These are phyloP conservation scores for Gymnoscopelus braueri DNA, from an alignment of 2,797 vertebrate genomes.

Conservation along the genomic window DNA sequence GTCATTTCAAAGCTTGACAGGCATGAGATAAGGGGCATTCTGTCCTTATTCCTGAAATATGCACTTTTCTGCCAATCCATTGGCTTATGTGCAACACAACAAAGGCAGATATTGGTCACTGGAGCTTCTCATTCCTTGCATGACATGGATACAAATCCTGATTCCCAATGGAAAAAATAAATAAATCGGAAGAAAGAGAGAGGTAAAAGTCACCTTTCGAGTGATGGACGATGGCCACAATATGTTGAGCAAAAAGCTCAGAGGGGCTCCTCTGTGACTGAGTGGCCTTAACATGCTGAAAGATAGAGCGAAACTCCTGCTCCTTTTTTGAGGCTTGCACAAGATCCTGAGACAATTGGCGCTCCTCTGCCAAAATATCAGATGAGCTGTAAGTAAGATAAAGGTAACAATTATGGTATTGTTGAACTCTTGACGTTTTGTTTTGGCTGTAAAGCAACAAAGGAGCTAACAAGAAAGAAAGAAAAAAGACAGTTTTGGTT, in stretches of 20 bases:
- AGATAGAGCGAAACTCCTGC: slow-evolving; percentile 93
- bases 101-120: background rate
- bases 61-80: no score
- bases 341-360: slow-evolving; percentile 91
- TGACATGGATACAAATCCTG: background rate
- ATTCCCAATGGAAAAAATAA: background rate
- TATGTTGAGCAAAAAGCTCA: slow-evolving; percentile 96
- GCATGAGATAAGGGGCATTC: background rate
- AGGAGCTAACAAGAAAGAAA: slow-evolving; percentile 1
- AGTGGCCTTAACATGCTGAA: slow-evolving; percentile 91
- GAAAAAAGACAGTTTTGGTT: background rate
- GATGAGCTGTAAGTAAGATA: slow-evolving; percentile 82
- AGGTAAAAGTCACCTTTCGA: slow-evolving; percentile 87
- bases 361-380: slow-evolving; percentile 90
- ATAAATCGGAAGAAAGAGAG: background rate
- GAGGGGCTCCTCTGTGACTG: slow-evolving; percentile 89
- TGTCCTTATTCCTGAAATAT: background rate
- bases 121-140: background rate
- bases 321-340: slow-evolving; percentile 93
- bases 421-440: background rate
- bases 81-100: no score
- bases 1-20: background rate
- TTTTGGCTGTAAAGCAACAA: background rate
- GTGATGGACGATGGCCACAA: slow-evolving; percentile 96
- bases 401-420: slow-evolving; percentile 7